Conservation (phyloP, 1,140 invertebrate species). For the Atta cephalotes region DNA sequence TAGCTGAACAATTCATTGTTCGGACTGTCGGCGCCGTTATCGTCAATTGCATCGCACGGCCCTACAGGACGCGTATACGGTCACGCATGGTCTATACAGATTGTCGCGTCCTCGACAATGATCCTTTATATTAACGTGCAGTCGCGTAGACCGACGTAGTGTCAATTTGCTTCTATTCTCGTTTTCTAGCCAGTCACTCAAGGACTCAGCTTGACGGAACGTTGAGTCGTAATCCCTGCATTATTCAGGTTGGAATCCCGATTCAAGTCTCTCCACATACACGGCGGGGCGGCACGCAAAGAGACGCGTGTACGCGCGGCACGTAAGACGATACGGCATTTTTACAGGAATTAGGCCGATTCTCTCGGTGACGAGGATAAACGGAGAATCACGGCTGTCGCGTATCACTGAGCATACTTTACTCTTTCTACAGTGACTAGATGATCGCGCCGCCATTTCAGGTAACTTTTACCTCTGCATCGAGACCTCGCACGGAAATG, state of each 20-base stretch:
- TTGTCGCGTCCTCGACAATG: constrained; percentile 48
- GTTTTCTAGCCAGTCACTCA: constrained; percentile 55
- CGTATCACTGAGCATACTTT: background rate
- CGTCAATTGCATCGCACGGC: constrained; percentile 1
- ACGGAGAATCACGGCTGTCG: background rate
- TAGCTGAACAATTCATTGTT: constrained; percentile 19
- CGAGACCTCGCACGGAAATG: constrained; percentile 80
- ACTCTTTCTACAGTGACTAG: background rate
- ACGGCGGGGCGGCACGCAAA: background rate
- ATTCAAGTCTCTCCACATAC: constrained; percentile 27
- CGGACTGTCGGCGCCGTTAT: background rate
- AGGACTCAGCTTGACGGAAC: constrained; percentile 21
- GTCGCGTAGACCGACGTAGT: constrained; percentile 46
- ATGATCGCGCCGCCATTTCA: constrained; percentile 27
- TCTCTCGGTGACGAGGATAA: background rate
- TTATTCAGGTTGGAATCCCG: constrained; percentile 49
- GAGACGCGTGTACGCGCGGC: background rate
- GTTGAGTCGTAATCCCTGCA: constrained; percentile 38
- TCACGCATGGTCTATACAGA: constrained; percentile 26
- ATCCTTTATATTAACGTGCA: constrained; percentile 54
- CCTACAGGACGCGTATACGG: background rate
- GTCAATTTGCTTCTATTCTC: constrained; percentile 56
- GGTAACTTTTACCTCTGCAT: constrained; percentile 81
- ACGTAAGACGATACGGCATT: background rate
- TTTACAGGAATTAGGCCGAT: constrained; percentile 11